Evolutionary conservation across 2,797 vertebrate genomes (phyloP).

Genomic region (Anomalospiza imberbis): DNA sequence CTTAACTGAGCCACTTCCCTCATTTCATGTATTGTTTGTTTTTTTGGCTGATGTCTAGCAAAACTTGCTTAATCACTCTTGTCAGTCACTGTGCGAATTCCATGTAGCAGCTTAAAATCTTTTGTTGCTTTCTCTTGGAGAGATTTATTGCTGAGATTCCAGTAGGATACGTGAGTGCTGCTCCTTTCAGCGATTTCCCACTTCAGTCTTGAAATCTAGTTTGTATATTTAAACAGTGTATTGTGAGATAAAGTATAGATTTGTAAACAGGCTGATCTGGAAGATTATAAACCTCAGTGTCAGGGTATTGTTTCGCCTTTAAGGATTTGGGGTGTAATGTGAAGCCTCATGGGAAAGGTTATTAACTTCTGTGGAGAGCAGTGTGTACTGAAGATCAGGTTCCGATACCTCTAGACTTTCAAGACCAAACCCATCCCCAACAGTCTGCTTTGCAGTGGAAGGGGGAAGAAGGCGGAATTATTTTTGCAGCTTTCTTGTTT

Average conservation of each 20-base stretch:
- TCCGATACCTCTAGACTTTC: background rate
- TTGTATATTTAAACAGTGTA: constrained; percentile 54
- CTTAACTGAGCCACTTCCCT: constrained; percentile 51
- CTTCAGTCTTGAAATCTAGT: constrained; percentile 36
- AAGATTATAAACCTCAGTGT: background rate
- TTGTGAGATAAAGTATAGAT: constrained; percentile 21
- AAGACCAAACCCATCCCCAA: background rate
- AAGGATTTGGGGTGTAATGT: constrained; percentile 16
- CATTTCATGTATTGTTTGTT: constrained; percentile 53
- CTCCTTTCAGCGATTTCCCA: constrained; percentile 54
- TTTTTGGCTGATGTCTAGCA: constrained; percentile 62
- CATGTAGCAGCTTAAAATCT: constrained; percentile 18
- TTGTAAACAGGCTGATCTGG: constrained; percentile 26
- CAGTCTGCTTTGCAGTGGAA: background rate
- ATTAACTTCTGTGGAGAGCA: background rate
- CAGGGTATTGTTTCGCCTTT: background rate
- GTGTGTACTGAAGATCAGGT: background rate
- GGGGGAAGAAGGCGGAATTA: background rate
- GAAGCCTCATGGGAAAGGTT: background rate
- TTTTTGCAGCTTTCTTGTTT: background rate
- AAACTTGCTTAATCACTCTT: constrained; percentile 42
- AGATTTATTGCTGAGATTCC: constrained; percentile 60
- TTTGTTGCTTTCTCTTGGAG: constrained; percentile 19
- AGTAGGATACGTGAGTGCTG: constrained; percentile 35
- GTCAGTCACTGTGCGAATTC: background rate